Percentiles rank a stretch among this genome's conserved stretches.
These are phyloP conservation scores for Agelaius tricolor DNA, from an alignment of 2,113 vertebrate species.

Conservation along the genomic window DNA sequence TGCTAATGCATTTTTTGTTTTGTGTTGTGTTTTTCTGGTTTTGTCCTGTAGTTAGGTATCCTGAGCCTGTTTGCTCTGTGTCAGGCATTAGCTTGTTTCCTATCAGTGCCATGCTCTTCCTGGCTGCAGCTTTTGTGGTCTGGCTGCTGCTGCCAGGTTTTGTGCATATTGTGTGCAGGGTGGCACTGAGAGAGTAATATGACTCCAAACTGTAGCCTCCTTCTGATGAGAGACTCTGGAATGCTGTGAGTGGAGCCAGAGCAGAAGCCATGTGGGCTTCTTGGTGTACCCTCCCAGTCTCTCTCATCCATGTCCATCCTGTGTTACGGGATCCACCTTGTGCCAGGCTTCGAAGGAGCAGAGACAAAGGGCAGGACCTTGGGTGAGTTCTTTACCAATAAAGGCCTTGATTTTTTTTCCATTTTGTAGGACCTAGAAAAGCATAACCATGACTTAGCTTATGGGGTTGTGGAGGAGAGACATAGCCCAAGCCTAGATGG, in stretches of 20 bases:
- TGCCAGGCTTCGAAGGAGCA: neutral
- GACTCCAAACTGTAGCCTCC: neutral
- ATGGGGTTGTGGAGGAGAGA: neutral
- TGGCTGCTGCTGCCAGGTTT: neutral
- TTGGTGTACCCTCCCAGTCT: neutral
- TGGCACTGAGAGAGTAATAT: neutral
- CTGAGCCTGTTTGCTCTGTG: neutral
- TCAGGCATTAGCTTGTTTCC: neutral
- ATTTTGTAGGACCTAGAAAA: neutral
- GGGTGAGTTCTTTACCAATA: neutral
- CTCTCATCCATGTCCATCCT: neutral
- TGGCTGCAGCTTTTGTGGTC: neutral
- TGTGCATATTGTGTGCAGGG: fast-evolving
- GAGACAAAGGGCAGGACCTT: neutral
- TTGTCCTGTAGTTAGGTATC: neutral
- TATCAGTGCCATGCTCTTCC: neutral
- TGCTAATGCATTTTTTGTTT: neutral
- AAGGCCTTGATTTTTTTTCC: neutral
- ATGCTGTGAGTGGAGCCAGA: neutral
- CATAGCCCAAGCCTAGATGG: neutral
- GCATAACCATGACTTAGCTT: neutral
- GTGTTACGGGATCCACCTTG: neutral
- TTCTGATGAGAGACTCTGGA: neutral
- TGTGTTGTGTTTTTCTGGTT: neutral
- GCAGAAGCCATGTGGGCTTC: neutral